Conservation (phyloP, 1,140 invertebrate species). For the Prorops nasuta region DNA sequence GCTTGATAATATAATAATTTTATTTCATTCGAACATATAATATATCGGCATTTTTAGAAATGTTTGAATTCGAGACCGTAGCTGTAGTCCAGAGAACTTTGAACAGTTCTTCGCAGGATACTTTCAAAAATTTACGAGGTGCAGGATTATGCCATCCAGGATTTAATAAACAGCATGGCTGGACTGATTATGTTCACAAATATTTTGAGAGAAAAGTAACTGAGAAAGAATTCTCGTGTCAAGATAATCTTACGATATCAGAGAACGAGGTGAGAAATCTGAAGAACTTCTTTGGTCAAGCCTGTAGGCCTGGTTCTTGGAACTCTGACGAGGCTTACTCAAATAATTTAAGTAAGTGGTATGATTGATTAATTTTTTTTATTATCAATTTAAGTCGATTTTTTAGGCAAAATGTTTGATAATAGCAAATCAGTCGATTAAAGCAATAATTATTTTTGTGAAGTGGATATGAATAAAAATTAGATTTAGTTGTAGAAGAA, state of each 20-base stretch:
- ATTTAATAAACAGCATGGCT: conserved; percentile 54
- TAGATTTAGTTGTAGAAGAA: no score
- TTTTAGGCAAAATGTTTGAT: no score
- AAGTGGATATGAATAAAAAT: no score
- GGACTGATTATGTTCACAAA: conserved; percentile 62
- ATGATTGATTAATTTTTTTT: conserved; percentile 11
- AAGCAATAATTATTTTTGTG: no score
- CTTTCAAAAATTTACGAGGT: conserved; percentile 51
- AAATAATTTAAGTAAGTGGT: conserved; percentile 60
- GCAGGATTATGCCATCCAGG: conserved; percentile 66
- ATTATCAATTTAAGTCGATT: conserved; percentile 9
- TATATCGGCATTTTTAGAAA: conserved; percentile 57
- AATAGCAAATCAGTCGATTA: no score
- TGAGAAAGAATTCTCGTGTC: conserved; percentile 23
- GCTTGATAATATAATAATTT: no score
- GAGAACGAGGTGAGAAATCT: conserved; percentile 61
- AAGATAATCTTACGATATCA: conserved; percentile 44
- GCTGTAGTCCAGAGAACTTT: no score
- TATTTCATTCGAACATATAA: conserved; percentile 12
- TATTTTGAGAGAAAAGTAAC: conserved; percentile 58
- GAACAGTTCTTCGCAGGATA: no score
- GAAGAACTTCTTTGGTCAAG: conserved; percentile 59
- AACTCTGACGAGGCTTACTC: conserved; percentile 56
- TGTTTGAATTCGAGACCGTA: conserved; percentile 60
- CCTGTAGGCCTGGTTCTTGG: conserved; percentile 70